Conservation (phyloP, 2,888 invertebrate genomes). For the Athalia rosae region DNA sequence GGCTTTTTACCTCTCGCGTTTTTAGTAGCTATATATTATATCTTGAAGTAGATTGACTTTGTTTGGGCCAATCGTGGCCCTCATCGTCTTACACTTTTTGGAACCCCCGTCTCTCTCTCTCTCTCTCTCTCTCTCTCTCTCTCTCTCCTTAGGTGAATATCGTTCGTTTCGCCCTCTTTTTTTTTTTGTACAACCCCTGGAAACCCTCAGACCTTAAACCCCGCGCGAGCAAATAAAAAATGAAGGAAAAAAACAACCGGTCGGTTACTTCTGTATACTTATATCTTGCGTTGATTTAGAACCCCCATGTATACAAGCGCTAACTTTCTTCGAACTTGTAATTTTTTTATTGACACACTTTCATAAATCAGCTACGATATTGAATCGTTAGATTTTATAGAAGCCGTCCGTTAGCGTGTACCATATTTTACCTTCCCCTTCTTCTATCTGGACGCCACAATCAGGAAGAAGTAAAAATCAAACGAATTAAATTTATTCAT, state of each 20-base stretch:
- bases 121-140: conserved; percentile 36
- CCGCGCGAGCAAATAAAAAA: background rate
- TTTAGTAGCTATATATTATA: conserved; percentile 8
- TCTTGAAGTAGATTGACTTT: conserved; percentile 40
- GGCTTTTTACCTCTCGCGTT: conserved; percentile 23
- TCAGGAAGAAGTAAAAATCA: background rate
- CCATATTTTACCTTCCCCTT: conserved; percentile 5
- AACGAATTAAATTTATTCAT: too few relatives aligned
- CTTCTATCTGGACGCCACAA: background rate
- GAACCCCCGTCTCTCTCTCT: background rate
- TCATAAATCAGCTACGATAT: conserved; percentile 48
- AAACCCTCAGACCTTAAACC: background rate
- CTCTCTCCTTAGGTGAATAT: conserved; percentile 8
- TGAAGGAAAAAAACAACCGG: too few relatives aligned
- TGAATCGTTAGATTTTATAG: conserved; percentile 32
- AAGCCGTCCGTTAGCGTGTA: conserved; percentile 1
- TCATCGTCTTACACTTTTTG: conserved; percentile 34
- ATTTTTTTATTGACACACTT: conserved; percentile 53
- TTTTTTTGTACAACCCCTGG: background rate
- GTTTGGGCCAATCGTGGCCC: conserved; percentile 31
- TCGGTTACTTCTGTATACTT: background rate
- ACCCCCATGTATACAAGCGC: conserved; percentile 15
- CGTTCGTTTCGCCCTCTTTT: background rate
- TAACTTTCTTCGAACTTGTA: conserved; percentile 46
- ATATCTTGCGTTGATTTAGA: conserved; percentile 34